A percentile compares a stretch with the other conserved stretches of the same genome.
These are phyloP conservation scores for Labeo rohita DNA, from an alignment of 2,113 vertebrate species.

Conservation along the genomic window DNA sequence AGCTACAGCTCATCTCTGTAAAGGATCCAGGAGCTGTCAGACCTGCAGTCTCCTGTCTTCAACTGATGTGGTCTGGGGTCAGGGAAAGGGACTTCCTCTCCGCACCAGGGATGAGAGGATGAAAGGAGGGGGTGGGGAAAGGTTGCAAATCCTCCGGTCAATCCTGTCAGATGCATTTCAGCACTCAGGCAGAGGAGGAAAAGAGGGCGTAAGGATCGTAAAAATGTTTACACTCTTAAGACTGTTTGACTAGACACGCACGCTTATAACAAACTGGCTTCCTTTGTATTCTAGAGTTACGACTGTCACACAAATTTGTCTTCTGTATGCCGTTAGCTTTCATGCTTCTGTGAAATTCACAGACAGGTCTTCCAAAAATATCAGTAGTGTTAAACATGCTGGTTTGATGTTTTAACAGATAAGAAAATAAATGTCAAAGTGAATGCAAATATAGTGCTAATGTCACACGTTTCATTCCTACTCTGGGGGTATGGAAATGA, in stretches of 20 bases:
- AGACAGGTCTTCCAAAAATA: background rate
- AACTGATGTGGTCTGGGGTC: constrained; percentile 25
- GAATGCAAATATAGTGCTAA: background rate
- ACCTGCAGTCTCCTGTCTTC: constrained; percentile 25
- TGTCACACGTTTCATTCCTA: background rate
- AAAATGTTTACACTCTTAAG: too few species aligned
- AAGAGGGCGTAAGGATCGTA: background rate
- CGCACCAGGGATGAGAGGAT: background rate
- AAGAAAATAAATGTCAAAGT: background rate
- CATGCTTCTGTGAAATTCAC: background rate
- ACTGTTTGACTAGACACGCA: background rate
- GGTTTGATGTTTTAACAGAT: background rate
- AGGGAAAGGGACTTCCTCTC: constrained; percentile 41
- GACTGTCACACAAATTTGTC: background rate
- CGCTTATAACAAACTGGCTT: background rate
- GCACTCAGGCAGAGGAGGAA: constrained; percentile 26
- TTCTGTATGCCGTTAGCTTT: background rate
- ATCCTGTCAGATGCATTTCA: constrained; percentile 21
- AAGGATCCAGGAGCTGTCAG: constrained; percentile 64
- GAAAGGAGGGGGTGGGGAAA: constrained; percentile 11
- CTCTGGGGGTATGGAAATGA: background rate
- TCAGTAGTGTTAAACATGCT: background rate
- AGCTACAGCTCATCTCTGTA: constrained; percentile 59
- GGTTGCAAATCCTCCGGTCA: constrained; percentile 25
- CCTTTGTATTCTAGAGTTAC: too few species aligned